These are phyloP conservation scores for Theretra japonica DNA, from an alignment of 2,888 invertebrate species.

Conservation along the genomic window DNA sequence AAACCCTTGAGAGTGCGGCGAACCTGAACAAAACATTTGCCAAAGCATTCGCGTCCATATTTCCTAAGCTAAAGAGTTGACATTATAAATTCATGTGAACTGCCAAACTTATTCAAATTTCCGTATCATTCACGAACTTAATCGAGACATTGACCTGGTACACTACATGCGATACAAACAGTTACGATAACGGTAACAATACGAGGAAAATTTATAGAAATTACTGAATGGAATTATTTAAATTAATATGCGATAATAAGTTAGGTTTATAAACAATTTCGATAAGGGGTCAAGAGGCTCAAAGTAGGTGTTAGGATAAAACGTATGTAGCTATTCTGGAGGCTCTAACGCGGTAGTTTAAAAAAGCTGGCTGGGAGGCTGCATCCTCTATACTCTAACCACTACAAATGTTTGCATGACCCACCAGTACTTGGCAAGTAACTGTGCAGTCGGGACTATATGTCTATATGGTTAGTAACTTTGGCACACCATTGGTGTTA, in stretches of 20 bases:
- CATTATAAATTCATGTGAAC: not conserved
- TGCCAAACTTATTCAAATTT: not conserved
- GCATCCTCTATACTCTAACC: no score
- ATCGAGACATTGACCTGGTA: constrained; percentile 21
- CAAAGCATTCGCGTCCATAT: not conserved
- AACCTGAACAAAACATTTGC: not conserved
- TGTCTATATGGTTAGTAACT: no score
- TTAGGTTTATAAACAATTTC: not conserved
- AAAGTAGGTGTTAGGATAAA: no score
- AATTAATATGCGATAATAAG: not conserved
- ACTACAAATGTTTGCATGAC: no score
- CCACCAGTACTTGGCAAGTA: no score
- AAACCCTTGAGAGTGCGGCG: not conserved
- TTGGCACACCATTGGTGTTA: no score
- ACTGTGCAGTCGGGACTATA: no score
- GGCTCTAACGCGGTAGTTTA: no score
- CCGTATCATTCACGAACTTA: constrained; percentile 18
- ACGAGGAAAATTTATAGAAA: not conserved
- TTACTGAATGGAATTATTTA: not conserved
- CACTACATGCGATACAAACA: constrained; percentile 23
- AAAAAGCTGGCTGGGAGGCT: no score
- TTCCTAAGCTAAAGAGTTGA: not conserved
- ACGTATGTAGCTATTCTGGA: no score
- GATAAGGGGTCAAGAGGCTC: no score
- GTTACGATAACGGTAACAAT: constrained; percentile 17